Conservation (phyloP, 1,140 invertebrate species). For the Ganaspis sp. region DNA sequence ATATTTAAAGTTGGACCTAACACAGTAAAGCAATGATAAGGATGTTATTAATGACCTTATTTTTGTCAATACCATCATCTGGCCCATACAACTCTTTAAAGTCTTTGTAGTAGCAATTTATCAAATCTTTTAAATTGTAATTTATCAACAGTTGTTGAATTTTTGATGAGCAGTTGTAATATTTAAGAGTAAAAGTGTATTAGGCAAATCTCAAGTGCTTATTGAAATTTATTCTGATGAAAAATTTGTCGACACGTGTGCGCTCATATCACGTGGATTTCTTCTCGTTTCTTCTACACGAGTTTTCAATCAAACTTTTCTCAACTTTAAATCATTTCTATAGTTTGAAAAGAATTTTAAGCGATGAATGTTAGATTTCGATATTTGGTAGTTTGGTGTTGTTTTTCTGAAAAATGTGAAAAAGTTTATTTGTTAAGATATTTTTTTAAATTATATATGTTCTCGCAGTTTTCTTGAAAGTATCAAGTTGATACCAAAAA, state of each 20-base stretch:
- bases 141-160: neutral
- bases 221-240: neutral
- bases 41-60: slow-evolving; percentile 8
- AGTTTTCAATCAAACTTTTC: no score
- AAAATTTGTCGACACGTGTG: neutral
- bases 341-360: no score
- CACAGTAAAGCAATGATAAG: neutral
- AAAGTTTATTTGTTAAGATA: no score
- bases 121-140: neutral
- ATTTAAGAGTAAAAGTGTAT: neutral
- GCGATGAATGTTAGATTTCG: no score
- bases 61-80: slow-evolving; percentile 1
- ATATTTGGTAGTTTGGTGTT: no score
- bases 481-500: no score
- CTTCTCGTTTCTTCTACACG: no score
- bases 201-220: neutral
- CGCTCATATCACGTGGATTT: neutral
- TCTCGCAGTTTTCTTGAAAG: no score
- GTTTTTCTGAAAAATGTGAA: no score
- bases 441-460: no score
- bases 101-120: no score
- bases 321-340: no score
- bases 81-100: neutral
- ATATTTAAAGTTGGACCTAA: neutral
- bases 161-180: neutral